These are phyloP conservation scores for Callionymus lyra DNA, from an alignment of 2,113 vertebrate species.

Conservation along the genomic window DNA sequence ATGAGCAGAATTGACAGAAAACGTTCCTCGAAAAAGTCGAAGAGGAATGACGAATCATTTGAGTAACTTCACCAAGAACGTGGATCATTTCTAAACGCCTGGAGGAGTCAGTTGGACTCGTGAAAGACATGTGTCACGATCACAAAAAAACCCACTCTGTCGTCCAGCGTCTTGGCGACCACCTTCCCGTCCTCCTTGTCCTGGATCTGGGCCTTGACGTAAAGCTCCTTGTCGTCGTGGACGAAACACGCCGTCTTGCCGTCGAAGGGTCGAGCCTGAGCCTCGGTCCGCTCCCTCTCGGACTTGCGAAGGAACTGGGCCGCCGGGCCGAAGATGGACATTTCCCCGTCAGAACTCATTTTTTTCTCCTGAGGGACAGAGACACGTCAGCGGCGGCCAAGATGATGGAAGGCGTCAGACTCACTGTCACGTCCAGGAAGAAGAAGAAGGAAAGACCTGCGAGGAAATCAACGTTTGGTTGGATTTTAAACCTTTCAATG, in stretches of 20 bases:
- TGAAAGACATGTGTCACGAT: no score
- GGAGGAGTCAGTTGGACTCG: background rate
- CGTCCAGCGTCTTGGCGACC: constrained; percentile 69
- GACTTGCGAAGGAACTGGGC: constrained; percentile 71
- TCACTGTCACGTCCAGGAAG: no score
- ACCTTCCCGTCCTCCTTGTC: constrained; percentile 57
- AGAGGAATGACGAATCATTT: no score
- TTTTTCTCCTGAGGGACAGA: constrained; percentile 3
- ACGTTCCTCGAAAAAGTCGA: background rate
- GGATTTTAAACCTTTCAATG: no score
- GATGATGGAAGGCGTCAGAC: no score
- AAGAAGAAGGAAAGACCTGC: no score
- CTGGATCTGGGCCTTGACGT: constrained; percentile 68
- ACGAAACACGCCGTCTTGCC: constrained; percentile 75
- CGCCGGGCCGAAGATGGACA: constrained; percentile 69
- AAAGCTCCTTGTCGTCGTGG: constrained; percentile 64
- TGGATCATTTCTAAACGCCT: no score
- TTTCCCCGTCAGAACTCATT: constrained; percentile 54
- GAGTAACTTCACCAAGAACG: no score
- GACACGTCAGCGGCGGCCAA: background rate
- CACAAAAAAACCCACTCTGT: constrained; percentile 58
- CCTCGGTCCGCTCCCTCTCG: constrained; percentile 66
- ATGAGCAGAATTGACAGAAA: background rate
- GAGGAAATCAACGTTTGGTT: no score
- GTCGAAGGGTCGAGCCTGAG: constrained; percentile 72